A percentile compares a stretch with the other conserved stretches of the same genome.
Conservation (phyloP, 2,888 invertebrate genomes). For the Drosophila bunnanda region DNA sequence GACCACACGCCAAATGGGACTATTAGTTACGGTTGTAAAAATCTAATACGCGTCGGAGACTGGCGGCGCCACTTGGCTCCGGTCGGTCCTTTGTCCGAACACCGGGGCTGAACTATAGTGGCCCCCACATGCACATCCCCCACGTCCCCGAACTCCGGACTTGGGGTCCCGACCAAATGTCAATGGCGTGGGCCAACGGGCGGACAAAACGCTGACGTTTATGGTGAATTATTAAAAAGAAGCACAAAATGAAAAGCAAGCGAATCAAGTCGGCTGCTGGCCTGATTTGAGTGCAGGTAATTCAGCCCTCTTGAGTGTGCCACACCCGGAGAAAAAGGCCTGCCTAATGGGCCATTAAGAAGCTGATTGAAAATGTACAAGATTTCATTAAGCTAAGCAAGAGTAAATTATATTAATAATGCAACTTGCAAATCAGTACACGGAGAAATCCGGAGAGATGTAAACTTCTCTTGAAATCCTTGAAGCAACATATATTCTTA, state of each 20-base stretch:
- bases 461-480: background rate
- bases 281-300: slow-evolving; percentile 70
- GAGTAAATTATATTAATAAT: background rate
- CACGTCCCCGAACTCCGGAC: background rate
- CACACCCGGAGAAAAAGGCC: slow-evolving; percentile 12
- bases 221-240: slow-evolving; percentile 80
- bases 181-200: slow-evolving; percentile 39
- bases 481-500: background rate
- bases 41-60: slow-evolving; percentile 70
- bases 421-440: background rate
- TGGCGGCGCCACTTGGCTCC: slow-evolving; percentile 59
- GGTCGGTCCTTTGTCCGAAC: slow-evolving; percentile 30
- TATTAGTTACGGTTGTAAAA: slow-evolving; percentile 81
- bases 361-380: slow-evolving; percentile 5
- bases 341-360: background rate
- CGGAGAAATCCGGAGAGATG: too few species aligned
- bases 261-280: slow-evolving; percentile 60
- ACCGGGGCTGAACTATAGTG: slow-evolving; percentile 48
- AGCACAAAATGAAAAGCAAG: slow-evolving; percentile 65
- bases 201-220: slow-evolving; percentile 67
- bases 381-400: background rate
- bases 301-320: slow-evolving; percentile 48
- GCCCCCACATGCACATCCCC: background rate
- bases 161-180: slow-evolving; percentile 27
- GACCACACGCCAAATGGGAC: slow-evolving; percentile 77